Conservation (phyloP, 2,888 invertebrate species). For the Aphidius colemani region DNA sequence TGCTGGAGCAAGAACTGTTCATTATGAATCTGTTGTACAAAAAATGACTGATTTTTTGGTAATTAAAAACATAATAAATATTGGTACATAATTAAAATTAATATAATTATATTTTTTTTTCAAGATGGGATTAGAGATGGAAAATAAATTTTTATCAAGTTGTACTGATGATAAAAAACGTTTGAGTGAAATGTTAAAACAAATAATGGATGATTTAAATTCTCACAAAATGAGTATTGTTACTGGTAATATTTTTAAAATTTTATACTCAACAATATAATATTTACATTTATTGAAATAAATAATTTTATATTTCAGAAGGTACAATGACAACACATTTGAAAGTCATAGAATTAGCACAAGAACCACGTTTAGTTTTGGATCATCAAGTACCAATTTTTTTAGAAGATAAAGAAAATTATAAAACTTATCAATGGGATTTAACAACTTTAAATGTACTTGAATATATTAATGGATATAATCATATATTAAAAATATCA, state of each 20-base stretch:
- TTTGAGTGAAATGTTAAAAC: constrained; percentile 76
- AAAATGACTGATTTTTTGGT: constrained; percentile 91
- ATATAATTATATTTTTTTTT: constrained; percentile 27
- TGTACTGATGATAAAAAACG: constrained; percentile 69
- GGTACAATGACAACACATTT: constrained; percentile 87
- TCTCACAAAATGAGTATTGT: constrained; percentile 77
- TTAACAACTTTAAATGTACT: constrained; percentile 90
- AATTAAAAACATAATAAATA: constrained; percentile 25
- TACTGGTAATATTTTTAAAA: constrained; percentile 54
- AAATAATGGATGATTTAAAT: constrained; percentile 83
- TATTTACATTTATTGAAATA: too few relatives aligned
- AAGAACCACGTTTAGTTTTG: constrained; percentile 79
- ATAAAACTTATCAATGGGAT: constrained; percentile 83
- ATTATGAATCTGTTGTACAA: constrained; percentile 92
- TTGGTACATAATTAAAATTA: constrained; percentile 17
- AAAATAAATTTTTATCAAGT: constrained; percentile 84
- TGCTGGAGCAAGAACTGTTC: constrained; percentile 84
- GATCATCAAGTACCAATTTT: constrained; percentile 93
- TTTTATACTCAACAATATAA: too few relatives aligned
- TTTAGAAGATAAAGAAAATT: constrained; percentile 68
- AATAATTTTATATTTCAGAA: constrained; percentile 62
- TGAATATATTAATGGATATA: constrained; percentile 89
- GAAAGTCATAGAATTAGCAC: constrained; percentile 81
- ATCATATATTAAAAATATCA: constrained; percentile 89
- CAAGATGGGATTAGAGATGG: constrained; percentile 86